phyloP scores from a whole-genome alignment of 2,888 invertebrate genomes.

The Leptopilina drosophilae region DNA sequence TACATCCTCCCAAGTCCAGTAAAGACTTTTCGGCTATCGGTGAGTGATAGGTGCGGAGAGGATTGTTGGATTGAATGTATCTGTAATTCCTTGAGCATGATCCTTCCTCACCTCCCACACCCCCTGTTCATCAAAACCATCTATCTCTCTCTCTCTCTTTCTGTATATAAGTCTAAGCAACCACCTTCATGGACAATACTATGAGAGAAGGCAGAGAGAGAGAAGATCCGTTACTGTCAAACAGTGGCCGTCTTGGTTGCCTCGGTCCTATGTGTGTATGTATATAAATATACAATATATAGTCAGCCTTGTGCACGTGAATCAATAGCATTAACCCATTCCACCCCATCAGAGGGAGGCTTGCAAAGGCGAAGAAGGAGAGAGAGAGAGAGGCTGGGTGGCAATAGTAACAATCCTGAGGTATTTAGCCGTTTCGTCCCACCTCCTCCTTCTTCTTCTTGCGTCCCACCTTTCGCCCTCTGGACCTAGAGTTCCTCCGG shows the following conservation, averaged over 20 bases:
- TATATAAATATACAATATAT: constrained; percentile 2
- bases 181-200: constrained; percentile 51
- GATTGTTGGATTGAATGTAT: constrained; percentile 44
- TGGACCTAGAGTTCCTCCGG: constrained; percentile 54
- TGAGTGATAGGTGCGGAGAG: constrained; percentile 41
- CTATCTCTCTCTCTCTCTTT: background rate
- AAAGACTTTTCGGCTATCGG: constrained; percentile 40
- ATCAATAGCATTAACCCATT: constrained; percentile 78
- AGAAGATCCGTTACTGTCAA: constrained; percentile 75
- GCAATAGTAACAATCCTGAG: constrained; percentile 77
- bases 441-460: constrained; percentile 55
- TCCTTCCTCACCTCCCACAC: constrained; percentile 16
- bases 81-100: constrained; percentile 47
- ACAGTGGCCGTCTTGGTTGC: constrained; percentile 69
- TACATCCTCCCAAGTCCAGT: constrained; percentile 38
- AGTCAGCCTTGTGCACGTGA: constrained; percentile 72
- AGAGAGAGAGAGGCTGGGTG: constrained; percentile 62
- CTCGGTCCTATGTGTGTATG: background rate
- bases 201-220: background rate
- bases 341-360: constrained; percentile 74
- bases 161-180: constrained; percentile 37
- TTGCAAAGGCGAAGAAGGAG: constrained; percentile 60
- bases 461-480: constrained; percentile 16
- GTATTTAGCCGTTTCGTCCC: constrained; percentile 75
- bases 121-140: background rate